A percentile compares a stretch with the other conserved stretches of the same genome.
Evolutionary conservation across 1,140 invertebrate species (phyloP).

Genomic region (Brachionus angularis): DNA sequence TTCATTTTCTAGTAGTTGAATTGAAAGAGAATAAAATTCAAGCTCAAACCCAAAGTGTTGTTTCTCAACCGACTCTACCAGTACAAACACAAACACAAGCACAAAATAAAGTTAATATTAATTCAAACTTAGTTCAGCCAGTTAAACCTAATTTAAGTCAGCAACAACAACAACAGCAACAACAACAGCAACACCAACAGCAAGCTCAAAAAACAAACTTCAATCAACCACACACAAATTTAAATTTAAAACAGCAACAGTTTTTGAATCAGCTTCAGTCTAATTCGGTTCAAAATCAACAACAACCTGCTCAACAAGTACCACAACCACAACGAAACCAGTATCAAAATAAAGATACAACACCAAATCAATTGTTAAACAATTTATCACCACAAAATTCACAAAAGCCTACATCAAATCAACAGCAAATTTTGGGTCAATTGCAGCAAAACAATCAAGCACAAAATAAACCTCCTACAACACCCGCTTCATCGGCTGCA

Average conservation of each 20-base stretch:
- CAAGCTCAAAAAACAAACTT: neutral
- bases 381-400: slow-evolving; percentile 4
- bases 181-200: neutral
- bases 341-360: slow-evolving; percentile 20
- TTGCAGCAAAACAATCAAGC: slow-evolving; percentile 10
- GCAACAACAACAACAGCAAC: neutral
- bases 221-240: too few relatives aligned
- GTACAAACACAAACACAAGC: neutral
- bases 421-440: slow-evolving; percentile 7
- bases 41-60: too few relatives aligned
- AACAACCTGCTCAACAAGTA: slow-evolving; percentile 1
- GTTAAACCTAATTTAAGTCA: too few relatives aligned
- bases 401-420: neutral
- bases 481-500: too few relatives aligned
- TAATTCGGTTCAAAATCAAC: neutral
- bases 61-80: neutral
- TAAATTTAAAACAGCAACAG: neutral
- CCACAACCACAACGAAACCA: slow-evolving; percentile 9
- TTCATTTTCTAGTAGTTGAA: too few relatives aligned
- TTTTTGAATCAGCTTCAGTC: neutral
- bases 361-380: neutral
- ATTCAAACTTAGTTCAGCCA: neutral
- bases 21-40: too few relatives aligned
- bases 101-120: too few relatives aligned
- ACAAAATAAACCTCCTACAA: too few relatives aligned